These are phyloP conservation scores for Unio delphinus DNA, from an alignment of 2,888 invertebrate species.

Conservation along the genomic window DNA sequence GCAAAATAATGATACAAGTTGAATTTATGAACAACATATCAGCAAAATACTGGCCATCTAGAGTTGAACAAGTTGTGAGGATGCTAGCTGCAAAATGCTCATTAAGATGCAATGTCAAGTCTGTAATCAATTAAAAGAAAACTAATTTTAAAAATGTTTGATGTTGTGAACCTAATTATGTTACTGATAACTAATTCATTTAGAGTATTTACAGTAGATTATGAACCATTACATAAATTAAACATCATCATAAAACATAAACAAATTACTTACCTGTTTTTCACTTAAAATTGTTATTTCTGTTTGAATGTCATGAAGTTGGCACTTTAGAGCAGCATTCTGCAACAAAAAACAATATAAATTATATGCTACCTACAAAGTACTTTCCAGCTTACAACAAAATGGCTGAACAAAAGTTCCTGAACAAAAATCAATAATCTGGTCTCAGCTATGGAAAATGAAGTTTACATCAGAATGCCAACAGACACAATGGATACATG, in stretches of 20 bases:
- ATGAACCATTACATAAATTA: background rate
- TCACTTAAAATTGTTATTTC: slow-evolving; percentile 64
- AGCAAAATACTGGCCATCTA: too few species aligned
- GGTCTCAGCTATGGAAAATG: slow-evolving; percentile 9
- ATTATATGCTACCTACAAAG: slow-evolving; percentile 1
- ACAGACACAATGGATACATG: background rate
- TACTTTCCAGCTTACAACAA: slow-evolving; percentile 10
- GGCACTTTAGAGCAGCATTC: slow-evolving; percentile 55
- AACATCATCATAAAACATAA: background rate
- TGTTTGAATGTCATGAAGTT: slow-evolving; percentile 60
- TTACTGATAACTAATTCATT: background rate
- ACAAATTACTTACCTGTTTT: slow-evolving; percentile 55
- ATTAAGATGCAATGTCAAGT: too few species aligned
- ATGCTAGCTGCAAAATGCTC: too few species aligned
- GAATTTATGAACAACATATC: too few species aligned
- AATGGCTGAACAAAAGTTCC: slow-evolving; percentile 49
- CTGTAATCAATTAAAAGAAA: too few species aligned
- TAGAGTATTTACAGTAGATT: background rate
- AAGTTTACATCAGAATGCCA: background rate
- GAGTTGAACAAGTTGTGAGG: too few species aligned
- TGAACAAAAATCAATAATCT: slow-evolving; percentile 59
- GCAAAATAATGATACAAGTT: too few species aligned
- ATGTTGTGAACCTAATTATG: background rate
- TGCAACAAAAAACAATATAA: slow-evolving; percentile 37
- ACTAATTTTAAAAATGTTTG: too few species aligned